Percentiles rank a stretch among this genome's conserved stretches.
Evolutionary conservation across 2,113 vertebrate genomes (phyloP).

Genomic region (Psilopsiagon aymara): DNA sequence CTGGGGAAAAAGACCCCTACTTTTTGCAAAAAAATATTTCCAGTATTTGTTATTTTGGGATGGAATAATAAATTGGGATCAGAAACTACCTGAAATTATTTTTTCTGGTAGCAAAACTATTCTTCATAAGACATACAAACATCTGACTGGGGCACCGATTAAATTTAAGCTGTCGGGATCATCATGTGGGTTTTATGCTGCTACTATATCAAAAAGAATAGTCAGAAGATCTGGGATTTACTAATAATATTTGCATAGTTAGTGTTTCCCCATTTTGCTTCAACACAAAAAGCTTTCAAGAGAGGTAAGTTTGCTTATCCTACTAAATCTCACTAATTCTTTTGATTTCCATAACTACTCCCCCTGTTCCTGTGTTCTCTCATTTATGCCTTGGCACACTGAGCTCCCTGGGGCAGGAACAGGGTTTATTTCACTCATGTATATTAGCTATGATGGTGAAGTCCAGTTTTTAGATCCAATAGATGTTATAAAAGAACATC

Average conservation of each 20-base stretch:
- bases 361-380: rapidly evolving
- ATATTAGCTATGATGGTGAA: not conserved
- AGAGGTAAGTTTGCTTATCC: not conserved
- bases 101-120: not conserved
- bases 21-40: rapidly evolving
- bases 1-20: rapidly evolving
- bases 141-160: not conserved
- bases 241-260: no score
- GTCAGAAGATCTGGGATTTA: not conserved
- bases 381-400: not conserved
- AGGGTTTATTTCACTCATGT: not conserved
- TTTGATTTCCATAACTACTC: not conserved
- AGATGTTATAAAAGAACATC: not conserved
- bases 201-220: not conserved
- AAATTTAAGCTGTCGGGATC: not conserved
- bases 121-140: rapidly evolving
- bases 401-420: not conserved
- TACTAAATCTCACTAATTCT: not conserved
- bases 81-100: rapidly evolving
- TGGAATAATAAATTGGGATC: rapidly evolving
- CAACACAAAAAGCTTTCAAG: not conserved
- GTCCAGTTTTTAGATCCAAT: not conserved
- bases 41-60: rapidly evolving
- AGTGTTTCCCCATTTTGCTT: no score
- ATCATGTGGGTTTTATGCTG: not conserved